Evolutionary conservation across 2,113 vertebrate species (phyloP).

Genomic region (Catharus minimus): DNA sequence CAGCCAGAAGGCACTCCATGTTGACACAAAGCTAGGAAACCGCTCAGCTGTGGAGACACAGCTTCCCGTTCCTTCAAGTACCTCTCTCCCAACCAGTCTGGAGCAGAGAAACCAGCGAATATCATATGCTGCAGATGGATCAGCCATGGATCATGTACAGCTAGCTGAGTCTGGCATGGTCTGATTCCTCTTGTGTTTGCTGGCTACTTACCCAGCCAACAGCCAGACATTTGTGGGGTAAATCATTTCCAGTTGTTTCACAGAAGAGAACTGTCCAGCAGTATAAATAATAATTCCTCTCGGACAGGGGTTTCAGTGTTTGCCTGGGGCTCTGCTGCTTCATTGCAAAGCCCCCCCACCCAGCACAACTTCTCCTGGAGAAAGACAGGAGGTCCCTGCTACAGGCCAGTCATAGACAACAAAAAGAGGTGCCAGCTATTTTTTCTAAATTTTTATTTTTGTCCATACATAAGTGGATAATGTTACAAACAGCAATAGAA

Average conservation of each 20-base stretch:
- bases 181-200: slow-evolving; percentile 57
- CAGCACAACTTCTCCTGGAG: not conserved
- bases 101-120: slow-evolving; percentile 50
- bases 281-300: slow-evolving; percentile 35
- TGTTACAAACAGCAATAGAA: not conserved
- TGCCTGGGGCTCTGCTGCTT: not conserved
- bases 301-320: not conserved
- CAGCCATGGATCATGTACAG: slow-evolving; percentile 17
- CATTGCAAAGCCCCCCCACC: not conserved
- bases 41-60: slow-evolving; percentile 34
- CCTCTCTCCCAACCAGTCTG: slow-evolving; percentile 51
- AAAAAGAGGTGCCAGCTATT: not conserved
- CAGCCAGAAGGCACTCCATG: slow-evolving; percentile 39
- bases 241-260: slow-evolving; percentile 69
- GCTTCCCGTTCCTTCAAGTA: slow-evolving; percentile 35
- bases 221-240: slow-evolving; percentile 64
- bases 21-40: not conserved
- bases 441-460: not conserved
- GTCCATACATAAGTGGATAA: not conserved
- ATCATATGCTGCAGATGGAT: slow-evolving; percentile 66
- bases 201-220: slow-evolving; percentile 64
- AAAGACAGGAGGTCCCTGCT: not conserved
- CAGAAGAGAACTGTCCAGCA: slow-evolving; percentile 48
- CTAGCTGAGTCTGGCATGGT: slow-evolving; percentile 60
- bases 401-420: not conserved